These are phyloP conservation scores for Poeciliopsis gracilis DNA, from an alignment of 2,797 vertebrate genomes.

Conservation along the genomic window DNA sequence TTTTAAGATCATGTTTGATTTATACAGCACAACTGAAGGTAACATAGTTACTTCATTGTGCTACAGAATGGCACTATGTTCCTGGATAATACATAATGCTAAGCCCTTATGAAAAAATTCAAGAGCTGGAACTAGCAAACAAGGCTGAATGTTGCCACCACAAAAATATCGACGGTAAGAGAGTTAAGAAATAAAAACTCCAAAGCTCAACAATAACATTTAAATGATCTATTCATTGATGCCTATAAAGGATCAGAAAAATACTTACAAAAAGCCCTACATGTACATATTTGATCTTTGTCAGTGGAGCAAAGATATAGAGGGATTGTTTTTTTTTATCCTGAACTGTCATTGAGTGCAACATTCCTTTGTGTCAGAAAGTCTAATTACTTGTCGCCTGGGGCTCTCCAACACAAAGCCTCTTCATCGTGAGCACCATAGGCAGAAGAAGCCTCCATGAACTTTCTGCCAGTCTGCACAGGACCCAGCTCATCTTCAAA, in stretches of 20 bases:
- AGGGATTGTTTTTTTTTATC: constrained; percentile 31
- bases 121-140: not conserved
- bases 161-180: not conserved
- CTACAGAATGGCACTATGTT: too few relatives aligned
- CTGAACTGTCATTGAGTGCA: constrained; percentile 67
- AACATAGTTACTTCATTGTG: too few relatives aligned
- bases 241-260: not conserved
- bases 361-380: constrained; percentile 85
- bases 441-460: constrained; percentile 38
- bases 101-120: not conserved
- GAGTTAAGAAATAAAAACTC: not conserved
- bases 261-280: not conserved
- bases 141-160: not conserved
- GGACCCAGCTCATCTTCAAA: constrained; percentile 50
- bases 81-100: too few relatives aligned
- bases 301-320: constrained; percentile 36
- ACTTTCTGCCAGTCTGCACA: constrained; percentile 59
- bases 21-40: too few relatives aligned
- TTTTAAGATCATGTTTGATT: too few relatives aligned
- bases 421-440: constrained; percentile 65
- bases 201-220: not conserved
- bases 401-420: constrained; percentile 71
- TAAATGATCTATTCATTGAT: not conserved
- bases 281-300: constrained; percentile 17
- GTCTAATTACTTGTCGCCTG: constrained; percentile 77